These are phyloP conservation scores for Allolobophora icterica DNA, from an alignment of 2,888 invertebrate genomes.

Conservation along the genomic window DNA sequence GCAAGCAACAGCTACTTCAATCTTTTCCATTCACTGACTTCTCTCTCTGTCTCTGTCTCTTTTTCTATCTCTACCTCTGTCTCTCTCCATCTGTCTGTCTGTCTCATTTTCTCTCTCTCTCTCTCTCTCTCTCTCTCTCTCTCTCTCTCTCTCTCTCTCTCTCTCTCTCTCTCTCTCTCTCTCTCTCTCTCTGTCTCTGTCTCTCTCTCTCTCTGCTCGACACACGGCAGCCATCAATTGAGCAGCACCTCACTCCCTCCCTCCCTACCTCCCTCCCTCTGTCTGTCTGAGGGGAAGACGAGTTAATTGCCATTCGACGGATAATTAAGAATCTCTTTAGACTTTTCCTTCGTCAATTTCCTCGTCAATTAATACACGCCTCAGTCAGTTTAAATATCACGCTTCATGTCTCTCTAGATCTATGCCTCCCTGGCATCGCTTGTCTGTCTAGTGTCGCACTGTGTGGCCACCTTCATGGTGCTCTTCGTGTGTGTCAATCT, in stretches of 20 bases:
- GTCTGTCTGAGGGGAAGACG: slow-evolving; percentile 6
- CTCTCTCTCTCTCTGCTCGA: not conserved
- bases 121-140: too few species aligned
- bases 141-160: not conserved
- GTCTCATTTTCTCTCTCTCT: too few species aligned
- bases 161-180: not conserved
- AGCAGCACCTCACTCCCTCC: not conserved
- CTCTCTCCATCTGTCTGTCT: too few species aligned
- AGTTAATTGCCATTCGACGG: not conserved
- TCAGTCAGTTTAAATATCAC: not conserved
- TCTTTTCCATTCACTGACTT: not conserved
- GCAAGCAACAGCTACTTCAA: not conserved
- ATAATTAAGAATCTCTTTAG: slow-evolving; percentile 2
- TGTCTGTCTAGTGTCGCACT: not conserved
- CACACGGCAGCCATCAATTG: not conserved
- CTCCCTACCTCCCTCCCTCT: not conserved
- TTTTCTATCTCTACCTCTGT: not conserved
- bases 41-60: not conserved
- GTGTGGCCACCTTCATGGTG: not conserved
- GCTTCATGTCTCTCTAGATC: too few species aligned
- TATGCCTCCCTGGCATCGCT: not conserved
- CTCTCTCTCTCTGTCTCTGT: slow-evolving; percentile 23
- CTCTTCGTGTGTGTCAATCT: not conserved
- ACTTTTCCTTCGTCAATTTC: not conserved
- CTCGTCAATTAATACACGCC: too few species aligned